Evolutionary conservation across 2,888 invertebrate species (phyloP).

Genomic region (Synanthedon myopaeformis): DNA sequence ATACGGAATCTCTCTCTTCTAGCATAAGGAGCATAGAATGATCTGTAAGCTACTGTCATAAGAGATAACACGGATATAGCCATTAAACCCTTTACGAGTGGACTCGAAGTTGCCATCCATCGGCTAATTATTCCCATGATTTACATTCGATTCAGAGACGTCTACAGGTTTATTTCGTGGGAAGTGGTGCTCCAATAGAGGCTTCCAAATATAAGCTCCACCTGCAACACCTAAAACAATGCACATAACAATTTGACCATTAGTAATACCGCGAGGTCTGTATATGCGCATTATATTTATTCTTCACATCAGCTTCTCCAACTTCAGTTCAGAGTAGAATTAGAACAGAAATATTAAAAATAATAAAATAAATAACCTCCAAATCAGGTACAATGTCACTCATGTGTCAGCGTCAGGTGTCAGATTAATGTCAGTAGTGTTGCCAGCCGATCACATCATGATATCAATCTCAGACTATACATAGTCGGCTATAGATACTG

Average conservation of each 20-base stretch:
- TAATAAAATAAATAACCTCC: no score
- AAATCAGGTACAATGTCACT: no score
- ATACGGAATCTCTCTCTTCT: conserved; percentile 23
- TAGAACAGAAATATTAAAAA: no score
- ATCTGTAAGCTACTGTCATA: conserved; percentile 28
- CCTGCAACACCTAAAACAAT: conserved; percentile 49
- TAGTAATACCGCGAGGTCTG: conserved; percentile 45
- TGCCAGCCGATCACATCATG: no score
- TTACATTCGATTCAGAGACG: neutral
- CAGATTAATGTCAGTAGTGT: no score
- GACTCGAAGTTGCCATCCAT: conserved; percentile 35
- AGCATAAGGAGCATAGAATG: conserved; percentile 31
- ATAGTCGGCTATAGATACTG: no score
- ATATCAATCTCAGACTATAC: no score
- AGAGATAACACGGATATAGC: conserved; percentile 41
- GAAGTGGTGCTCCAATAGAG: conserved; percentile 41
- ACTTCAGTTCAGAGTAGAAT: no score
- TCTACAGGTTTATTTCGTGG: conserved; percentile 14
- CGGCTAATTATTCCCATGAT: conserved; percentile 27
- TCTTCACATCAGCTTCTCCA: no score
- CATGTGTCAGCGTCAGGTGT: no score
- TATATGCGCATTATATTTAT: conserved; percentile 48
- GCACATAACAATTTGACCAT: conserved; percentile 43
- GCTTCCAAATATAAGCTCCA: conserved; percentile 67
- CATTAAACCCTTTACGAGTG: conserved; percentile 44